Evolutionary conservation across 2,888 invertebrate species (phyloP).

Genomic region (Polyommatus icarus): DNA sequence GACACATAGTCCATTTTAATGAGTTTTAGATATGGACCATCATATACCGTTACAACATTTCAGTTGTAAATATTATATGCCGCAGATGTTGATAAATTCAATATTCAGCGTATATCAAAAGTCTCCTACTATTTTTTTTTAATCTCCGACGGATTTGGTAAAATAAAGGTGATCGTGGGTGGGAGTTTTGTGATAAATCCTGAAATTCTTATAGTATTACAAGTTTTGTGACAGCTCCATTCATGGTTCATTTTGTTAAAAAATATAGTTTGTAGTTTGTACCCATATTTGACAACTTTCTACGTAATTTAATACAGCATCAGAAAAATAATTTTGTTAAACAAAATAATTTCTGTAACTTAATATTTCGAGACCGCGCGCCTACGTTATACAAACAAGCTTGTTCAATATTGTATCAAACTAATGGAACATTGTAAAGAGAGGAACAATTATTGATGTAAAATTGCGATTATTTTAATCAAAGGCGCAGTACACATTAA

Average conservation of each 20-base stretch:
- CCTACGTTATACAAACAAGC: not conserved
- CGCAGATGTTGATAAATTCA: too few relatives aligned
- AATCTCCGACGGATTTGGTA: not conserved
- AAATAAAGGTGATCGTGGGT: too few relatives aligned
- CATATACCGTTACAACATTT: not conserved
- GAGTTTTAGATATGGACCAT: conserved; percentile 15
- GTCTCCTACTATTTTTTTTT: not conserved
- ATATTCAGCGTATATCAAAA: not conserved
- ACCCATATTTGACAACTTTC: too few relatives aligned
- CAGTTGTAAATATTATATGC: not conserved
- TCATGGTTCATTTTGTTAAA: too few relatives aligned
- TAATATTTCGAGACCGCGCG: not conserved
- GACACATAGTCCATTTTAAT: conserved; percentile 19
- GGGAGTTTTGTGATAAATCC: not conserved
- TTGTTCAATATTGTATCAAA: not conserved
- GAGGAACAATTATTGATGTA: not conserved
- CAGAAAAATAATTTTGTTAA: too few relatives aligned
- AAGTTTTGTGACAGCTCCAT: too few relatives aligned
- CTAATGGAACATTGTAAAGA: not conserved
- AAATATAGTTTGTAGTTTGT: too few relatives aligned
- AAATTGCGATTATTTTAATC: not conserved
- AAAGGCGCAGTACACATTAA: not conserved
- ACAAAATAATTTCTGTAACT: not conserved
- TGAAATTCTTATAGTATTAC: too few relatives aligned
- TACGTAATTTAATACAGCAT: too few relatives aligned